These are phyloP conservation scores for Stegana nigrithorax DNA, from an alignment of 2,888 invertebrate species.

Conservation along the genomic window DNA sequence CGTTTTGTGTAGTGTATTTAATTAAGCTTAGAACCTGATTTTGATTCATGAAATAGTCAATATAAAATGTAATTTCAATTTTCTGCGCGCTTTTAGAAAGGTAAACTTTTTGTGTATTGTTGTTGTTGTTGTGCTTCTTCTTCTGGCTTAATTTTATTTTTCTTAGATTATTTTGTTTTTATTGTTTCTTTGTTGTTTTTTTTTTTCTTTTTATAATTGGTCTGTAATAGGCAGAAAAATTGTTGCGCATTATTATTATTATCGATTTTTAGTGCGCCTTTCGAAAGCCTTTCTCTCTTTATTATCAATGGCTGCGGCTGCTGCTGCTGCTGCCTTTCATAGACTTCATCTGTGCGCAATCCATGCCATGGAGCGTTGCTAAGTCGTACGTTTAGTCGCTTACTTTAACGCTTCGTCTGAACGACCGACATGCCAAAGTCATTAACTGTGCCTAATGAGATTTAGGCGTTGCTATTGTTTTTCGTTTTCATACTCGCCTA, in stretches of 20 bases:
- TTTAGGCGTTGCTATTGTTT: slow-evolving; percentile 1
- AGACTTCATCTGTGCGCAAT: not conserved
- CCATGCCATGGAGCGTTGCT: no score
- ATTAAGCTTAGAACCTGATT: not conserved
- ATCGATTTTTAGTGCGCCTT: not conserved
- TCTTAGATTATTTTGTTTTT: no score
- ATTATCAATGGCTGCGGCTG: not conserved
- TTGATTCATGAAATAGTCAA: slow-evolving; percentile 7
- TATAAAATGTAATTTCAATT: no score
- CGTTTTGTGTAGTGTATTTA: no score
- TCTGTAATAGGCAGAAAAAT: slow-evolving; percentile 1
- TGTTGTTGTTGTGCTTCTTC: not conserved
- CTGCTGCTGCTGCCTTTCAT: not conserved
- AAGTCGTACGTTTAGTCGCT: no score
- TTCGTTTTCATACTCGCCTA: not conserved
- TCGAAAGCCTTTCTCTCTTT: not conserved
- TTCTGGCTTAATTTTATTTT: slow-evolving; percentile 1
- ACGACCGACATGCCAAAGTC: not conserved
- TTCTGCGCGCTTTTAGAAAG: slow-evolving; percentile 11
- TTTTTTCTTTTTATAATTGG: slow-evolving; percentile 12
- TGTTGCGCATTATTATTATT: not conserved
- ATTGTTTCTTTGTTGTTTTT: no score
- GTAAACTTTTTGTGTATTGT: not conserved
- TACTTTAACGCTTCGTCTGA: no score
- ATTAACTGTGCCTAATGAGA: slow-evolving; percentile 8